phyloP scores from a whole-genome alignment of 2,797 vertebrate genomes.

The Lacerta agilis region DNA sequence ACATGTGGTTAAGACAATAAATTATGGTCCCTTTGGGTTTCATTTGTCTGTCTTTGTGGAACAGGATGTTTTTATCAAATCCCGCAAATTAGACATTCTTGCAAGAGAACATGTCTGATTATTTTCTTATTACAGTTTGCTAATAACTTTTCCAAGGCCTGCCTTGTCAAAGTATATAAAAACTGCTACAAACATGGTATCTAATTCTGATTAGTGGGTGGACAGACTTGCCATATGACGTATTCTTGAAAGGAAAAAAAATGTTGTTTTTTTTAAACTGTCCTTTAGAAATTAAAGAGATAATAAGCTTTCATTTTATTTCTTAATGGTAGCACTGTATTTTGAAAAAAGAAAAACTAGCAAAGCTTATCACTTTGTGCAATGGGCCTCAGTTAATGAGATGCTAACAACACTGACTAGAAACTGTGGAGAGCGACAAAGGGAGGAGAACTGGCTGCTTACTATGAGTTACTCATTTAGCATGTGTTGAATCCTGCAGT shows the following conservation, averaged over 20 bases:
- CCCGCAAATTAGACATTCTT: slow-evolving; percentile 20
- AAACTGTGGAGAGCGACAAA: neutral
- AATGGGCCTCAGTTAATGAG: neutral
- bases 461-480: neutral
- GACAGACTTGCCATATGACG: slow-evolving; percentile 23
- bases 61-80: slow-evolving; percentile 4
- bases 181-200: slow-evolving; percentile 42
- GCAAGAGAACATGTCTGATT: slow-evolving; percentile 29
- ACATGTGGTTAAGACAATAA: slow-evolving; percentile 4
- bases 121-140: slow-evolving; percentile 50
- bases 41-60: slow-evolving; percentile 40
- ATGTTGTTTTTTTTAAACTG: neutral
- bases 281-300: slow-evolving; percentile 39
- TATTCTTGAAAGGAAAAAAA: neutral
- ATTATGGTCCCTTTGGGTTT: slow-evolving; percentile 13
- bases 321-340: neutral
- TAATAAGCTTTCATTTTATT: slow-evolving; percentile 48
- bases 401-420: neutral
- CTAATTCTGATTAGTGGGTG: slow-evolving; percentile 54
- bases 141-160: slow-evolving; percentile 45
- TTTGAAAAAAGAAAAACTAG: slow-evolving; percentile 25
- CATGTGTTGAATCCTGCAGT: neutral
- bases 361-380: slow-evolving; percentile 30
- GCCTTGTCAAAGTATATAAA: slow-evolving; percentile 37
- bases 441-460: neutral